Evolutionary conservation across 2,797 vertebrate genomes (phyloP).

Genomic region (Phalanger gymnotis): DNA sequence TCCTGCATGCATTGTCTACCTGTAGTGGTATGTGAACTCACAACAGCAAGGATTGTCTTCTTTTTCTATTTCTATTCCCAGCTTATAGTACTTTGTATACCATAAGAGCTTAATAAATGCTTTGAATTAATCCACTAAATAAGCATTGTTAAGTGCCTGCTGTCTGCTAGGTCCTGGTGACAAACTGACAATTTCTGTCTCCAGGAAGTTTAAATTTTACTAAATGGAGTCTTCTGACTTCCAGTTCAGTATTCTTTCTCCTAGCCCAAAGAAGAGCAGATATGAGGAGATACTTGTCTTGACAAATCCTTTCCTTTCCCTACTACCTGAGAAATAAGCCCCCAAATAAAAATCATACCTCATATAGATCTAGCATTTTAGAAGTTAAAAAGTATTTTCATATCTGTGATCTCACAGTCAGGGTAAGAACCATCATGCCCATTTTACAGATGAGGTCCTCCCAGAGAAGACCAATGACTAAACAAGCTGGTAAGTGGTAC

Average conservation of each 20-base stretch:
- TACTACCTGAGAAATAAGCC: fast-evolving
- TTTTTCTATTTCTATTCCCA: neutral
- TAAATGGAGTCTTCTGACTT: neutral
- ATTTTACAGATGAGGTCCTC: neutral
- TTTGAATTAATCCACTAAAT: neutral
- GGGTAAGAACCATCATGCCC: neutral
- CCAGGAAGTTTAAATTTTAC: neutral
- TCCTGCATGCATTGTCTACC: neutral
- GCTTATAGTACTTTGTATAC: neutral
- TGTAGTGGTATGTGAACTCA: neutral
- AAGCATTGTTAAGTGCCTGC: neutral
- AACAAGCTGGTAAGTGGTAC: neutral
- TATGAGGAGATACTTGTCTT: neutral
- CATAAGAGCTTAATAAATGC: neutral
- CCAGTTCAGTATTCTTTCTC: neutral
- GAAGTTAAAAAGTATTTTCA: neutral
- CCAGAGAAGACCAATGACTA: neutral
- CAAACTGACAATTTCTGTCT: neutral
- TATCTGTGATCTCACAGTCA: neutral
- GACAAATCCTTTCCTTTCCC: no score
- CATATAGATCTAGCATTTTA: neutral
- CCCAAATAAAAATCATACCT: neutral
- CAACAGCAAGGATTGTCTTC: neutral
- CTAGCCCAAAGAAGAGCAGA: neutral
- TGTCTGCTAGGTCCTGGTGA: neutral